Percentiles rank a stretch among this genome's conserved stretches.
Conservation (phyloP, 2,113 vertebrate genomes). For the Pachycephala philippinensis region DNA sequence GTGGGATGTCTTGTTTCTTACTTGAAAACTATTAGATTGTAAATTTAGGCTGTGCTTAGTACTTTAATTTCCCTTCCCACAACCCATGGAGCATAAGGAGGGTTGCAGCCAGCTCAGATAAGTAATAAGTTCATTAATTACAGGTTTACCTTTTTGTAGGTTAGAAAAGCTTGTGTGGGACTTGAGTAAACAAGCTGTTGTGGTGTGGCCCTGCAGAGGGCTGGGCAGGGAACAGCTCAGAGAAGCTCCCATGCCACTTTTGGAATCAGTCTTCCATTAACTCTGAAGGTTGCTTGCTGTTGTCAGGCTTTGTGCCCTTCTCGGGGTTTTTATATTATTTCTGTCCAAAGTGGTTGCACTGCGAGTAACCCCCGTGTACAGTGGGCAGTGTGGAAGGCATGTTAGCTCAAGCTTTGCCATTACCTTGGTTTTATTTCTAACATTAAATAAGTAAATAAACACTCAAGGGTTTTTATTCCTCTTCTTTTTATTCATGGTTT, state of each 20-base stretch:
- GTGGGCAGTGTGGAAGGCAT: not conserved
- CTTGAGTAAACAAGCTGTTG: not conserved
- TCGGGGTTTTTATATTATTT: not conserved
- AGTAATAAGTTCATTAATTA: slow-evolving; percentile 34
- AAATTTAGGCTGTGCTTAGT: slow-evolving; percentile 18
- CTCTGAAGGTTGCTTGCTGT: not conserved
- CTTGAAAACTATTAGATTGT: slow-evolving; percentile 20
- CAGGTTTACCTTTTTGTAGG: not conserved
- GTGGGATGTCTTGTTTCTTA: slow-evolving; percentile 41
- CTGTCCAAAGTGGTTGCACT: not conserved
- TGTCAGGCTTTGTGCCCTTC: not conserved
- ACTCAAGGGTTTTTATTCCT: not conserved
- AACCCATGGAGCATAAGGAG: not conserved
- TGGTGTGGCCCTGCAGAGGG: not conserved
- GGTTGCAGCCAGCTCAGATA: not conserved
- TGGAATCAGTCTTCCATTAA: not conserved
- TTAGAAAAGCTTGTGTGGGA: not conserved
- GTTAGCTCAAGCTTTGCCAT: not conserved
- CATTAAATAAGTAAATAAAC: not conserved
- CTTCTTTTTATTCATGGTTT: not conserved
- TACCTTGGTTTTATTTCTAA: not conserved
- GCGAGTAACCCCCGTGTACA: not conserved
- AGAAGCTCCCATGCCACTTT: not conserved
- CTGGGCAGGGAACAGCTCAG: not conserved
- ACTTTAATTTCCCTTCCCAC: slow-evolving; percentile 7